These are phyloP conservation scores for Umimayanthus kanabou DNA, from an alignment of 92 coral and sea anemone genomes.

Conservation along the genomic window DNA sequence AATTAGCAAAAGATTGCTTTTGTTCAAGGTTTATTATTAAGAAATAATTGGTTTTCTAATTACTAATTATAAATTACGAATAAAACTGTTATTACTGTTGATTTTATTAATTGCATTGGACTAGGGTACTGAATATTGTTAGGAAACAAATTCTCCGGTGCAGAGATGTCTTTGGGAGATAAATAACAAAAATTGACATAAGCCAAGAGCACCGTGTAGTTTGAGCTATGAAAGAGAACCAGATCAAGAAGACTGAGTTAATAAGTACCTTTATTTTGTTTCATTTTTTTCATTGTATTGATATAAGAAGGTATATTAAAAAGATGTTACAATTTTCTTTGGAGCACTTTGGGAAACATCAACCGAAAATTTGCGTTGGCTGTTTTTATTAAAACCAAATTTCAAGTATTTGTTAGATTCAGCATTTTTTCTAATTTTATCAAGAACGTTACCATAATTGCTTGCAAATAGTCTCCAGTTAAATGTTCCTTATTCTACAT, in stretches of 20 bases:
- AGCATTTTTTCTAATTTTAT: slow-evolving; percentile 20
- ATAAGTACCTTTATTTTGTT: slow-evolving; percentile 5
- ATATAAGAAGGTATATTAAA: not conserved
- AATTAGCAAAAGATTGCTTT: not conserved
- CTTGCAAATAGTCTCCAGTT: slow-evolving; percentile 32
- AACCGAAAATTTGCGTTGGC: not conserved
- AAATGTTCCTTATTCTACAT: not conserved
- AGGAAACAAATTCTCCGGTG: not conserved
- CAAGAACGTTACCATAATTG: slow-evolving; percentile 16
- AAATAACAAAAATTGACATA: not conserved
- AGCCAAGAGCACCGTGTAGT: not conserved
- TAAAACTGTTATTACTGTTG: slow-evolving; percentile 13
- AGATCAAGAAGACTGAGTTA: not conserved
- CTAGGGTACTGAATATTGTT: not conserved
- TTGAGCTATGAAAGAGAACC: not conserved
- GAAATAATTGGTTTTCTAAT: not conserved
- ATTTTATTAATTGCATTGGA: slow-evolving; percentile 11
- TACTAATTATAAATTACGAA: slow-evolving; percentile 9
- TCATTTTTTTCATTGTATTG: not conserved
- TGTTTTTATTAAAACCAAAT: not conserved
- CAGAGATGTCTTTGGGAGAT: not conserved
- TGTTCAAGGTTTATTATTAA: not conserved
- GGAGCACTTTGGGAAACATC: not conserved
- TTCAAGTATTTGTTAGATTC: not conserved
- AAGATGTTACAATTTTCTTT: not conserved